Evolutionary conservation across 1,140 invertebrate genomes (phyloP).

Genomic region (Ceratina calcarata): DNA sequence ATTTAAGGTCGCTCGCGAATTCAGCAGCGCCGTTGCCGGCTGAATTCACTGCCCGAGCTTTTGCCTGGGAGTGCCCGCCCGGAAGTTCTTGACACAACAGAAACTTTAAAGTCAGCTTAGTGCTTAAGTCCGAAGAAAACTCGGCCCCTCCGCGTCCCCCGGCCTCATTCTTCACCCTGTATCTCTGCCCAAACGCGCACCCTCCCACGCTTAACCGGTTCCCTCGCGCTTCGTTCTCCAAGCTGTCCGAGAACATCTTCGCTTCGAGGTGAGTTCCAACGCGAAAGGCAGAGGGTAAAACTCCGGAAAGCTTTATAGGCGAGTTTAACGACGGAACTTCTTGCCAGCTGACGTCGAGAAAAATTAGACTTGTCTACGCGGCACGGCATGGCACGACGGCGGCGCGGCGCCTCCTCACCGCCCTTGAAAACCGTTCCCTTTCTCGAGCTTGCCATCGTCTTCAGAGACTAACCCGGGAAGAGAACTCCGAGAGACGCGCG

Average conservation of each 20-base stretch:
- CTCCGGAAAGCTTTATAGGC: constrained; percentile 31
- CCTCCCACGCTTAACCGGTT: background rate
- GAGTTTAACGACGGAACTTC: constrained; percentile 55
- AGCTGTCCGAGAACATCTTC: constrained; percentile 38
- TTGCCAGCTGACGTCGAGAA: constrained; percentile 45
- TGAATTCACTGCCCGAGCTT: constrained; percentile 57
- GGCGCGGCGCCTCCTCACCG: background rate
- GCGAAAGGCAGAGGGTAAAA: constrained; percentile 32
- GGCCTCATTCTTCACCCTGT: constrained; percentile 15
- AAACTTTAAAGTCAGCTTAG: constrained; percentile 71
- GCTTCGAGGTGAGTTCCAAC: background rate
- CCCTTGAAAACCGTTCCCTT: background rate
- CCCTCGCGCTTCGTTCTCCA: constrained; percentile 1
- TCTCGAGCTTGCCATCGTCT: background rate
- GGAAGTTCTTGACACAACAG: constrained; percentile 70
- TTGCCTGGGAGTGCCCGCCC: constrained; percentile 46
- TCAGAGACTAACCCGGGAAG: background rate
- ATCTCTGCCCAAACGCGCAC: constrained; percentile 14
- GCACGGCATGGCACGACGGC: too few species aligned
- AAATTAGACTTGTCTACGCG: constrained; percentile 48
- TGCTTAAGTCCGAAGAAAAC: constrained; percentile 57
- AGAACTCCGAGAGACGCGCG: background rate
- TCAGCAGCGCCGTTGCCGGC: constrained; percentile 59
- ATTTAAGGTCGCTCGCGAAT: constrained; percentile 73
- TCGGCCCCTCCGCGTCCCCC: constrained; percentile 16